Percentiles rank a stretch among this genome's conserved stretches.
These are phyloP conservation scores for Tiaroga cobitis DNA, from an alignment of 2,797 vertebrate genomes.

Conservation along the genomic window DNA sequence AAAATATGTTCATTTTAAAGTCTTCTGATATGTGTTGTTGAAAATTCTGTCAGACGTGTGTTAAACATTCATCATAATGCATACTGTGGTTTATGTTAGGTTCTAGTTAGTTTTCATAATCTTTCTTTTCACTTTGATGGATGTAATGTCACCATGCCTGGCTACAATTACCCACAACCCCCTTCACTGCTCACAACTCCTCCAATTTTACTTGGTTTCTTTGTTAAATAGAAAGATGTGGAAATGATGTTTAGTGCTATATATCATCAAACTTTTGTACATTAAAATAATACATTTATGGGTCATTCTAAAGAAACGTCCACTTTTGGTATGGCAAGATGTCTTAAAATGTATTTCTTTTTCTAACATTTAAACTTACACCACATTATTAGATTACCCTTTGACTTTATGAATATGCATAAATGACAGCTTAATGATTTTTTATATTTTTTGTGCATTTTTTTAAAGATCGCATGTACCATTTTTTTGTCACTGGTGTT, in stretches of 20 bases:
- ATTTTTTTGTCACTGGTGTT: too few species aligned
- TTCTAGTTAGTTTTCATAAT: constrained; percentile 32
- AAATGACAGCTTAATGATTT: too few species aligned
- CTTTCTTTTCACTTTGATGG: constrained; percentile 8
- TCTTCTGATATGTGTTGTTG: not conserved
- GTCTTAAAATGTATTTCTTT: too few species aligned
- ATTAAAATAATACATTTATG: not conserved
- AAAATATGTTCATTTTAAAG: constrained; percentile 26
- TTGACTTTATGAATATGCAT: too few species aligned
- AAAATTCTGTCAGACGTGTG: not conserved
- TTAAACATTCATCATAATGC: not conserved
- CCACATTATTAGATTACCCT: too few species aligned
- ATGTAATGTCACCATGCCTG: constrained; percentile 68
- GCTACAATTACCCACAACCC: constrained; percentile 77
- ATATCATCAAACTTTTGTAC: not conserved
- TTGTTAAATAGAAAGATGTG: constrained; percentile 45
- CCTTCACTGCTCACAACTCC: constrained; percentile 58
- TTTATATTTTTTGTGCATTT: too few species aligned
- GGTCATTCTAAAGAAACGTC: too few species aligned
- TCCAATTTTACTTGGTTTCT: constrained; percentile 65
- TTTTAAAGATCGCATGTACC: too few species aligned
- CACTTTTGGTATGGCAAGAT: too few species aligned
- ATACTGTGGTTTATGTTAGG: not conserved
- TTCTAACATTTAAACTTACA: too few species aligned
- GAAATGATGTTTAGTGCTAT: not conserved